Percentiles rank a stretch among this genome's conserved stretches.
Evolutionary conservation across 1,140 invertebrate genomes (phyloP).

Genomic region (Musca domestica): DNA sequence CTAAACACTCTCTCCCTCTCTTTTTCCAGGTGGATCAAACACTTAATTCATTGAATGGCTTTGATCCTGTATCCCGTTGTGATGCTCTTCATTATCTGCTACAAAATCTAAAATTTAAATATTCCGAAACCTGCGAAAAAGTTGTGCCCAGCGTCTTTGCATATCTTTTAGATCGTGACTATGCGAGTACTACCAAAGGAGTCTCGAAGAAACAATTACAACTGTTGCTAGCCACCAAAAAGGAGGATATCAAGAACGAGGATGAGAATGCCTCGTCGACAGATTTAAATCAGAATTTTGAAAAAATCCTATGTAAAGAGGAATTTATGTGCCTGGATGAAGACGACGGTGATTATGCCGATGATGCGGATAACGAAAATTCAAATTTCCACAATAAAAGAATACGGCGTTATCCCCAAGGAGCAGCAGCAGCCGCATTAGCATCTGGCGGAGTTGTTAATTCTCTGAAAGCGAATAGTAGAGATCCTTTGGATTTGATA

Average conservation of each 20-base stretch:
- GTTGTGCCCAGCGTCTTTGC: constrained; percentile 45
- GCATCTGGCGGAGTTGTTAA: neutral
- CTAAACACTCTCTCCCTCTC: neutral
- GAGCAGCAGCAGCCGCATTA: constrained; percentile 31
- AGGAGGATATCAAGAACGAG: constrained; percentile 43
- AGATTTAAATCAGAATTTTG: constrained; percentile 53
- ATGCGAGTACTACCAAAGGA: constrained; percentile 31
- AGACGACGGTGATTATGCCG: constrained; percentile 33
- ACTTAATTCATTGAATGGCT: constrained; percentile 44
- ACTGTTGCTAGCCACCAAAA: constrained; percentile 37
- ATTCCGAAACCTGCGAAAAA: constrained; percentile 50
- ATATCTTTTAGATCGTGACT: constrained; percentile 35
- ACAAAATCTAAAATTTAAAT: constrained; percentile 49
- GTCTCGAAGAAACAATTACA: constrained; percentile 28
- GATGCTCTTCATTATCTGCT: constrained; percentile 50
- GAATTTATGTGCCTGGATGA: constrained; percentile 50
- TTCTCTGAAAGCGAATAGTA: neutral
- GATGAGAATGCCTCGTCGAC: constrained; percentile 37
- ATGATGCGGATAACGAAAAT: constrained; percentile 39
- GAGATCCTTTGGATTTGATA: constrained; percentile 47
- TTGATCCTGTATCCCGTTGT: constrained; percentile 45
- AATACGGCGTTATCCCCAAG: neutral
- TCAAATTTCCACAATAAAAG: constrained; percentile 41
- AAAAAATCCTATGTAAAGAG: constrained; percentile 52
- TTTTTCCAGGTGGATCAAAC: constrained; percentile 47